Percentiles rank a stretch among this genome's conserved stretches.
phyloP scores from a whole-genome alignment of 2,113 vertebrate genomes.

The Festucalex cinctus region DNA sequence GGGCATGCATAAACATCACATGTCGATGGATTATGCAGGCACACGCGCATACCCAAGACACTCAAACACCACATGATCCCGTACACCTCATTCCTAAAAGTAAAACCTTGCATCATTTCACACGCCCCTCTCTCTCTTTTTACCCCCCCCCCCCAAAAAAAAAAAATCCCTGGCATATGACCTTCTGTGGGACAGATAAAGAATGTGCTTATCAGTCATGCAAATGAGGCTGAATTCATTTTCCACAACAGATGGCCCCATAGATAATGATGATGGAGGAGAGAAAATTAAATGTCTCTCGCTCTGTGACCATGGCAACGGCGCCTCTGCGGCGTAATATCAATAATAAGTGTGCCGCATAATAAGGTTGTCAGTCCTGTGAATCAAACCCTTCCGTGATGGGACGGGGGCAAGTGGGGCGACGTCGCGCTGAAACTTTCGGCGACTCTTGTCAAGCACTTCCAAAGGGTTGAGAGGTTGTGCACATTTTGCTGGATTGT shows the following conservation, averaged over 20 bases:
- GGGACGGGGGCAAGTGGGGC: slow-evolving; percentile 34
- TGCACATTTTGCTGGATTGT: not conserved
- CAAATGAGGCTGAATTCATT: slow-evolving; percentile 99
- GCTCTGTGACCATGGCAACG: slow-evolving; percentile 99
- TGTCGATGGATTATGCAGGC: slow-evolving; percentile 56
- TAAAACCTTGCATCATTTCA: slow-evolving; percentile 62
- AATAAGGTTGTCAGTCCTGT: slow-evolving; percentile 99
- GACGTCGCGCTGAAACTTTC: slow-evolving; percentile 48
- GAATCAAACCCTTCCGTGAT: slow-evolving; percentile 84
- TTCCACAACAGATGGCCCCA: slow-evolving; percentile 99
- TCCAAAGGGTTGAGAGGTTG: slow-evolving; percentile 17
- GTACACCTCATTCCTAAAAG: slow-evolving; percentile 50
- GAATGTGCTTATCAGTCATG: slow-evolving; percentile 99
- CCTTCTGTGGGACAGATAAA: slow-evolving; percentile 99
- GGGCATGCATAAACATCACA: slow-evolving; percentile 69
- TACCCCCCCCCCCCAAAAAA: slow-evolving; percentile 50
- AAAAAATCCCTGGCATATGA: slow-evolving; percentile 98
- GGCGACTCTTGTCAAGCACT: slow-evolving; percentile 21
- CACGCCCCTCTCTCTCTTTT: slow-evolving; percentile 65
- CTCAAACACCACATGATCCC: slow-evolving; percentile 22
- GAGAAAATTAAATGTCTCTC: slow-evolving; percentile 99
- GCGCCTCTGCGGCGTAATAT: slow-evolving; percentile 94
- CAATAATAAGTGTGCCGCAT: slow-evolving; percentile 99
- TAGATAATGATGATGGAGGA: slow-evolving; percentile 99
- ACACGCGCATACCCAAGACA: slow-evolving; percentile 48